Conservation (phyloP, 2,113 vertebrate genomes). For the Morone saxatilis region DNA sequence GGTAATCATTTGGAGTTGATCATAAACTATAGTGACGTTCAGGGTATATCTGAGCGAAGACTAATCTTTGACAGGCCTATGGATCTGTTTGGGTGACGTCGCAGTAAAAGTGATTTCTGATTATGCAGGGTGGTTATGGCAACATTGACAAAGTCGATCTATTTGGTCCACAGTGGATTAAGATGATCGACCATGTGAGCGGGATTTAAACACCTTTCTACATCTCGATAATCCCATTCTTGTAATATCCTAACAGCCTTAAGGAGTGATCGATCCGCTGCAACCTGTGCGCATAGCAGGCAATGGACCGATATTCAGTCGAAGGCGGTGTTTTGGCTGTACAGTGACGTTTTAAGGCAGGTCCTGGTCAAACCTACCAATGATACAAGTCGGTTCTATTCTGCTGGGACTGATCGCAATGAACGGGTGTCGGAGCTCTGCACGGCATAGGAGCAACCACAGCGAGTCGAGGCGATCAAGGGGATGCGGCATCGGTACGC, state of each 20-base stretch:
- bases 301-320: conserved; percentile 65
- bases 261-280: conserved; percentile 72
- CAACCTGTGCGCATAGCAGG: conserved; percentile 77
- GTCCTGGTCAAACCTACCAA: conserved; percentile 84
- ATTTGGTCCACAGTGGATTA: conserved; percentile 47
- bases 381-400: conserved; percentile 83
- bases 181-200: conserved; percentile 40
- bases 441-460: conserved; percentile 81
- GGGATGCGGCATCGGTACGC: conserved; percentile 85
- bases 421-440: conserved; percentile 81
- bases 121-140: conserved; percentile 61
- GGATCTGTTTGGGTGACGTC: conserved; percentile 61
- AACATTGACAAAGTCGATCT: conserved; percentile 66
- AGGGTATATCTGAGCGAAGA: background rate
- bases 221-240: conserved; percentile 26
- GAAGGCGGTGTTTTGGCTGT: conserved; percentile 82
- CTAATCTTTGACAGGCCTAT: conserved; percentile 47
- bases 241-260: conserved; percentile 38
- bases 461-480: conserved; percentile 82
- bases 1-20: conserved; percentile 1
- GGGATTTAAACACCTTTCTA: conserved; percentile 51
- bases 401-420: conserved; percentile 82
- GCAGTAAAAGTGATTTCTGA: conserved; percentile 71
- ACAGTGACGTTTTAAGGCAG: conserved; percentile 84
- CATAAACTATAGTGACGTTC: conserved; percentile 12